Percentiles rank a stretch among this genome's conserved stretches.
These are phyloP conservation scores for Chionoecetes opilio DNA, from an alignment of 1,140 invertebrate genomes.

Conservation along the genomic window DNA sequence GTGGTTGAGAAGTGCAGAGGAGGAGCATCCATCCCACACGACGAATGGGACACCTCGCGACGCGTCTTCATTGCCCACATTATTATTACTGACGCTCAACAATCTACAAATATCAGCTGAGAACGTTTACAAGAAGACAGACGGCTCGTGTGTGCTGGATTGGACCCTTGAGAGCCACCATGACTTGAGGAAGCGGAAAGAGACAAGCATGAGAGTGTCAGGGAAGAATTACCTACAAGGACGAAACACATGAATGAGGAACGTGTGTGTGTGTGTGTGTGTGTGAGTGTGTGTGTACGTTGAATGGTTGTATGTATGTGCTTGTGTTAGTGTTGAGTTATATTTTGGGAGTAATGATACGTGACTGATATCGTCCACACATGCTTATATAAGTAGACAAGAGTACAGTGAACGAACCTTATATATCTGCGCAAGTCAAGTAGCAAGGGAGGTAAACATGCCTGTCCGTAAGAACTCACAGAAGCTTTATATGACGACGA, in stretches of 20 bases:
- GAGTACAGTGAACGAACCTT: not conserved
- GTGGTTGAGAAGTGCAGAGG: not conserved
- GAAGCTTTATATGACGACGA: not conserved
- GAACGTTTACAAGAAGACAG: not conserved
- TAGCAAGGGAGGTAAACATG: not conserved
- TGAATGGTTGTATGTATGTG: not conserved
- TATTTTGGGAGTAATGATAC: not conserved
- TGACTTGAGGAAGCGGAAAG: not conserved
- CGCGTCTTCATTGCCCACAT: not conserved
- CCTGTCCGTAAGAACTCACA: not conserved
- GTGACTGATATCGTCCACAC: not conserved
- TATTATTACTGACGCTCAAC: not conserved
- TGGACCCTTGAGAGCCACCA: not conserved
- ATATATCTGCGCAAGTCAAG: not conserved
- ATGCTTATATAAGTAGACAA: conserved; percentile 28
- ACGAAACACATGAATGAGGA: not conserved
- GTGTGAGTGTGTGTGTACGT: not conserved
- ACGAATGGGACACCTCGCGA: not conserved
- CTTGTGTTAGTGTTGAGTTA: not conserved
- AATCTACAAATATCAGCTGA: not conserved
- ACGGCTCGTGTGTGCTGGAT: conserved; percentile 12
- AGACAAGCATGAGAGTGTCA: not conserved
- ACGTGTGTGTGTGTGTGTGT: not conserved
- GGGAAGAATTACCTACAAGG: not conserved
- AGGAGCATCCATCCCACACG: not conserved